A percentile compares a stretch with the other conserved stretches of the same genome.
phyloP scores from a whole-genome alignment of 1,140 invertebrate species.

The Polyergus mexicanus region DNA sequence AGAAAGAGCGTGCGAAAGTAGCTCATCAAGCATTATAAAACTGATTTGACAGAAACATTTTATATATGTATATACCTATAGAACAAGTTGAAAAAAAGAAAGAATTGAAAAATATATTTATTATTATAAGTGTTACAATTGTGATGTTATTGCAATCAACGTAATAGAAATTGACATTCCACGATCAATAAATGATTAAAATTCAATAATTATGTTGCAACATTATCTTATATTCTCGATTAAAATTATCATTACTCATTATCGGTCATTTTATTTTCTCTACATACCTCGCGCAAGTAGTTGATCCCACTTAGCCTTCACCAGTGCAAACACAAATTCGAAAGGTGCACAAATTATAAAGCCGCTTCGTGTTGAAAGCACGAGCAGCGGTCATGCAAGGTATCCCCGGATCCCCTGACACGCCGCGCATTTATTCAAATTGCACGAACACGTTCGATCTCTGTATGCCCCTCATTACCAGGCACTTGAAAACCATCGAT shows the following conservation, averaged over 20 bases:
- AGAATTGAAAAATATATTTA: not conserved
- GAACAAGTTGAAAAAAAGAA: not conserved
- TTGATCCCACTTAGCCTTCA: constrained; percentile 25
- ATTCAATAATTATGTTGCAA: not conserved
- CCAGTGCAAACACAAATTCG: constrained; percentile 30
- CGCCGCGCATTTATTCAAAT: constrained; percentile 70
- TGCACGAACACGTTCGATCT: constrained; percentile 45
- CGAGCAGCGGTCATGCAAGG: constrained; percentile 53
- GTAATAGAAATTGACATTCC: not conserved
- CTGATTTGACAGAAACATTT: not conserved
- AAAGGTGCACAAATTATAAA: constrained; percentile 29
- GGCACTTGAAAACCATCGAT: constrained; percentile 55
- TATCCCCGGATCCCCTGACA: constrained; percentile 13
- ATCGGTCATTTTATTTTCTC: constrained; percentile 10
- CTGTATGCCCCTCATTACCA: constrained; percentile 57
- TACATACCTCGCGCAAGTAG: not conserved
- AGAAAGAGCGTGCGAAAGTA: not conserved
- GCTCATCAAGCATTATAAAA: not conserved
- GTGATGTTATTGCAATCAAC: not conserved
- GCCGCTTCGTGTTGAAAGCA: not conserved
- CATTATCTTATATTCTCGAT: not conserved
- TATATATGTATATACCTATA: no score
- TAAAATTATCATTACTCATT: not conserved
- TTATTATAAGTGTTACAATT: not conserved
- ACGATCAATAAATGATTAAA: not conserved